phyloP scores from a whole-genome alignment of 2,888 invertebrate species.

The Candidula unifasciata region DNA sequence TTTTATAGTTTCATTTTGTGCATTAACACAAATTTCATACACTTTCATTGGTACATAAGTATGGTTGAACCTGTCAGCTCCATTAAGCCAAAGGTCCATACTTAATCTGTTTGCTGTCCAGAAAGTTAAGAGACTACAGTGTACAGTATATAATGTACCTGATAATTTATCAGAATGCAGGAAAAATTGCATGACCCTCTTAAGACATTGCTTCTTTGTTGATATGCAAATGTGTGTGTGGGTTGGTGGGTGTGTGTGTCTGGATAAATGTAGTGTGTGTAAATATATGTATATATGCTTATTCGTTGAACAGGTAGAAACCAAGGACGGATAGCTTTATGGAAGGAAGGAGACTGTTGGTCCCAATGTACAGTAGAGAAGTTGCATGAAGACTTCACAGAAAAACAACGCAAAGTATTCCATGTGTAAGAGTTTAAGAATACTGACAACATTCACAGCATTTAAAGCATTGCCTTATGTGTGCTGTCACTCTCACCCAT shows the following conservation, averaged over 20 bases:
- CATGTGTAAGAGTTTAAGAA: slow-evolving; percentile 54
- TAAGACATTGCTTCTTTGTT: not conserved
- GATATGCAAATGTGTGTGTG: too few species aligned
- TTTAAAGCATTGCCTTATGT: not conserved
- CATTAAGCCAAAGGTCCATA: too few species aligned
- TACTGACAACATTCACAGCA: not conserved
- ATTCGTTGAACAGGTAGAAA: slow-evolving; percentile 56
- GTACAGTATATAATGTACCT: too few species aligned
- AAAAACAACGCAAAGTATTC: slow-evolving; percentile 60
- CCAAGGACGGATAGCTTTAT: slow-evolving; percentile 61
- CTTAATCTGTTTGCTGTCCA: too few species aligned
- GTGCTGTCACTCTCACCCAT: not conserved
- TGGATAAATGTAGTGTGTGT: not conserved
- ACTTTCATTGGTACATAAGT: too few species aligned
- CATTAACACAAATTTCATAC: too few species aligned
- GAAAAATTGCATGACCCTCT: not conserved
- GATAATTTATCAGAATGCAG: too few species aligned
- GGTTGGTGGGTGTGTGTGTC: too few species aligned
- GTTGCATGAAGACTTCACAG: slow-evolving; percentile 61
- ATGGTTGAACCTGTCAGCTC: too few species aligned
- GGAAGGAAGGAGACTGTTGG: slow-evolving; percentile 58
- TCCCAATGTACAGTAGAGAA: slow-evolving; percentile 60
- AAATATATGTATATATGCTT: not conserved
- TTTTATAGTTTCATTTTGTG: too few species aligned
- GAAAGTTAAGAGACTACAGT: too few species aligned